These are phyloP conservation scores for Mirounga angustirostris DNA, from an alignment of 2,113 vertebrate species.

Conservation along the genomic window DNA sequence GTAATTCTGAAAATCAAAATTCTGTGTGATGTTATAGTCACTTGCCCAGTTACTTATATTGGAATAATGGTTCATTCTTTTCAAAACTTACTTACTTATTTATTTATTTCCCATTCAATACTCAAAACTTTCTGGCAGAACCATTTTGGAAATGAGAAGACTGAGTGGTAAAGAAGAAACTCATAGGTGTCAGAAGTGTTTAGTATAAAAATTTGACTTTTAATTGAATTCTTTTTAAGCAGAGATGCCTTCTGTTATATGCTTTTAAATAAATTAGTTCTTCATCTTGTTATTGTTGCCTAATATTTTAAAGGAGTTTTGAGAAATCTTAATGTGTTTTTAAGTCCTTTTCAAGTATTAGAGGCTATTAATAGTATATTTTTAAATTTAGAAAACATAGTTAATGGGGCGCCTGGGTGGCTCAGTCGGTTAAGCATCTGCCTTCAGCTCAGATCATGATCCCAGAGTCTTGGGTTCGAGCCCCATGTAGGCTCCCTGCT, in stretches of 20 bases:
- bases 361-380: not conserved
- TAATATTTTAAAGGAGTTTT: conserved; percentile 48
- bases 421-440: not conserved
- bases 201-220: not conserved
- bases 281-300: not conserved
- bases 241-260: not conserved
- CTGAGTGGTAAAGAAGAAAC: not conserved
- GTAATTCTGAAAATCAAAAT: conserved; percentile 34
- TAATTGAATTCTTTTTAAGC: conserved; percentile 39
- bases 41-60: not conserved
- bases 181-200: not conserved
- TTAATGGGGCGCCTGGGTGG: not conserved
- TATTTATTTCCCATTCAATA: not conserved
- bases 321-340: conserved; percentile 18
- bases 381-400: conserved; percentile 40
- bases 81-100: not conserved
- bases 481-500: too few species aligned
- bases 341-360: conserved; percentile 35
- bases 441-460: not conserved
- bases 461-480: not conserved
- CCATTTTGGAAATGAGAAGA: conserved; percentile 8
- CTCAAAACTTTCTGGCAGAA: not conserved
- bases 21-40: conserved; percentile 22
- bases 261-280: not conserved
- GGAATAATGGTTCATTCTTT: conserved; percentile 37